Conservation (phyloP, 2,113 vertebrate species). For the Nycticryphes semicollaris region DNA sequence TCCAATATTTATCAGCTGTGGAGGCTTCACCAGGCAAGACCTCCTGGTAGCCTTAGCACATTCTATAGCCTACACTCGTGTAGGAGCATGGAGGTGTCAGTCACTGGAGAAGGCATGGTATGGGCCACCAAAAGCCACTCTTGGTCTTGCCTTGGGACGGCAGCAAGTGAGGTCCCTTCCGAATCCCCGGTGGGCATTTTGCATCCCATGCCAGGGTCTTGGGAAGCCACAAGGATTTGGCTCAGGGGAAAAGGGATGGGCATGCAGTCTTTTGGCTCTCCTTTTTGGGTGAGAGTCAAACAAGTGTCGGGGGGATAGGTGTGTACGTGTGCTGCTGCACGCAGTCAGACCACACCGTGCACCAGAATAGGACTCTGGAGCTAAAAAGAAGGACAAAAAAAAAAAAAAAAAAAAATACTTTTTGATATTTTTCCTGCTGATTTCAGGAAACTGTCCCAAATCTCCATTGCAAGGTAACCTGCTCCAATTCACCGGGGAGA, state of each 20-base stretch:
- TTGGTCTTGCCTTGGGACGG: fast-evolving
- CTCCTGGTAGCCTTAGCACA: not conserved
- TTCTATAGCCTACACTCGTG: not conserved
- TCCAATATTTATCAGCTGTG: not conserved
- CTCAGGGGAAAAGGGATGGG: not conserved
- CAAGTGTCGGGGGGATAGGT: fast-evolving
- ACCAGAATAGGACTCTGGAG: constrained; percentile 29
- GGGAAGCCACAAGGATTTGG: not conserved
- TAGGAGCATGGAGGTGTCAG: fast-evolving
- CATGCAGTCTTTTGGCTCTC: not conserved
- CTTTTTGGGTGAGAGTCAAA: not conserved
- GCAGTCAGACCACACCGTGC: fast-evolving
- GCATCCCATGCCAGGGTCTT: fast-evolving
- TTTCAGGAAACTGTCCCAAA: constrained; percentile 70
- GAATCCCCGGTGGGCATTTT: fast-evolving
- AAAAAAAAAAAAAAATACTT: not conserved
- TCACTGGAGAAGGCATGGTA: not conserved
- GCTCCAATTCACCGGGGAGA: constrained; percentile 3
- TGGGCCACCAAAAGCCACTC: not conserved
- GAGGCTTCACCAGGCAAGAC: not conserved
- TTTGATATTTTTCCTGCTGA: constrained; percentile 27
- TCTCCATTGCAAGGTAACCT: constrained; percentile 10
- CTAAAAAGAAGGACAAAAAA: not conserved
- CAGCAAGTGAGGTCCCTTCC: fast-evolving
- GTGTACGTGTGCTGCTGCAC: constrained; percentile 4